A percentile compares a stretch with the other conserved stretches of the same genome.
Evolutionary conservation across 2,113 vertebrate genomes (phyloP).

Genomic region (Tragelaphus buxtoni): DNA sequence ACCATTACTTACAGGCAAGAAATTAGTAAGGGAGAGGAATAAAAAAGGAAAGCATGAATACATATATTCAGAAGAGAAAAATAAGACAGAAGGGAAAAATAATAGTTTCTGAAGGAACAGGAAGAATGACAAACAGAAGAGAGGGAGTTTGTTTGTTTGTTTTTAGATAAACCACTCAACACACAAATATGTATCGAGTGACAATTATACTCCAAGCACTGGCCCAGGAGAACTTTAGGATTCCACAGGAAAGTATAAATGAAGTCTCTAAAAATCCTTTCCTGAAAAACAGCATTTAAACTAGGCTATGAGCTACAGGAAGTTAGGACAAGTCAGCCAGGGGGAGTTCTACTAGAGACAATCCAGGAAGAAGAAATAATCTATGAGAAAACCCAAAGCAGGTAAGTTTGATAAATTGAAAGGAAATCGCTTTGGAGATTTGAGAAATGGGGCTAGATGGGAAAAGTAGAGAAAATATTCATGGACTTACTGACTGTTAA

Average conservation of each 20-base stretch:
- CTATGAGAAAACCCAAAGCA: not conserved
- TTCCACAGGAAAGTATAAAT: not conserved
- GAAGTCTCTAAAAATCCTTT: not conserved
- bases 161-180: not conserved
- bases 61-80: not conserved
- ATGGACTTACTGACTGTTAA: not conserved
- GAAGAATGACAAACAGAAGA: not conserved
- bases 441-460: not conserved
- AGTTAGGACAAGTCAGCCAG: not conserved
- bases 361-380: not conserved
- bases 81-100: not conserved
- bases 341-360: not conserved
- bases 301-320: no score
- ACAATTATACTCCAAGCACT: not conserved
- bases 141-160: not conserved
- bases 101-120: not conserved
- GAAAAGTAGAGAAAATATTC: not conserved
- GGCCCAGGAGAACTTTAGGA: not conserved
- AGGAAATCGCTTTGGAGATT: not conserved
- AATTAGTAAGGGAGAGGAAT: not conserved
- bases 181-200: not conserved
- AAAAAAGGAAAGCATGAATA: not conserved
- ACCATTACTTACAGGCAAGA: not conserved
- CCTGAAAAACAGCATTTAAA: not conserved
- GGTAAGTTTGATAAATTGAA: not conserved